These are phyloP conservation scores for Drosophila navojoa DNA, from an alignment of 1,140 invertebrate genomes.

Conservation along the genomic window DNA sequence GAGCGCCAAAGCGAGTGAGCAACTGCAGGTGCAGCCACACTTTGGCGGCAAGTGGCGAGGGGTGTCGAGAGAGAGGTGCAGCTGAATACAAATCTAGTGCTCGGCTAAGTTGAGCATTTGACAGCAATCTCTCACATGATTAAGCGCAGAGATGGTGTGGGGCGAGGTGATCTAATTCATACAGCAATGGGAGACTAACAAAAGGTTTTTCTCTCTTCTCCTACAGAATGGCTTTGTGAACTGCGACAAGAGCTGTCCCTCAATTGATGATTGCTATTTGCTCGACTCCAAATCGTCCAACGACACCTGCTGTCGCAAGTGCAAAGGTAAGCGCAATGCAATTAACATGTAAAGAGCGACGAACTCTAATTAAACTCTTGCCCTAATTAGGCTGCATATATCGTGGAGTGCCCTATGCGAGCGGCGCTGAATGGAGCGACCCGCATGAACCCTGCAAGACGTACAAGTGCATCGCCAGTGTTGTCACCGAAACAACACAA, in stretches of 20 bases:
- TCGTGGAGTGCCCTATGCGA: slow-evolving; percentile 88
- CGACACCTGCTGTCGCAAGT: slow-evolving; percentile 88
- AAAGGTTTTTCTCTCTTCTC: slow-evolving; percentile 3
- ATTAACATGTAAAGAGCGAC: not conserved
- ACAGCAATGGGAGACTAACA: not conserved
- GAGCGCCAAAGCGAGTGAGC: slow-evolving; percentile 23
- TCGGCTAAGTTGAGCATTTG: slow-evolving; percentile 38
- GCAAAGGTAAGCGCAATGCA: slow-evolving; percentile 86
- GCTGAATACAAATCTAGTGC: slow-evolving; percentile 49
- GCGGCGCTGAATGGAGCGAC: slow-evolving; percentile 91
- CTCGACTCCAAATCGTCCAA: slow-evolving; percentile 85
- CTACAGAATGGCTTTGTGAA: slow-evolving; percentile 90
- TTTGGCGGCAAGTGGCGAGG: not conserved
- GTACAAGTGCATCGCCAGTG: slow-evolving; percentile 91
- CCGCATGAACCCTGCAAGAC: slow-evolving; percentile 88
- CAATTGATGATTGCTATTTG: slow-evolving; percentile 88
- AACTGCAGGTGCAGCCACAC: slow-evolving; percentile 44
- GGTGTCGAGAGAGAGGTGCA: not conserved
- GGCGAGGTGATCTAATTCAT: not conserved
- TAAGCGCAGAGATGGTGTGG: slow-evolving; percentile 28
- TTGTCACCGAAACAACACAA: slow-evolving; percentile 91
- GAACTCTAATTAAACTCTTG: not conserved
- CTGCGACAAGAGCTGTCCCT: slow-evolving; percentile 88
- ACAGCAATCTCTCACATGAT: slow-evolving; percentile 58
- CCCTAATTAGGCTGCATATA: slow-evolving; percentile 89